A percentile compares a stretch with the other conserved stretches of the same genome.
phyloP scores from a whole-genome alignment of 2,113 vertebrate species.

The Hyperoodon ampullatus region DNA sequence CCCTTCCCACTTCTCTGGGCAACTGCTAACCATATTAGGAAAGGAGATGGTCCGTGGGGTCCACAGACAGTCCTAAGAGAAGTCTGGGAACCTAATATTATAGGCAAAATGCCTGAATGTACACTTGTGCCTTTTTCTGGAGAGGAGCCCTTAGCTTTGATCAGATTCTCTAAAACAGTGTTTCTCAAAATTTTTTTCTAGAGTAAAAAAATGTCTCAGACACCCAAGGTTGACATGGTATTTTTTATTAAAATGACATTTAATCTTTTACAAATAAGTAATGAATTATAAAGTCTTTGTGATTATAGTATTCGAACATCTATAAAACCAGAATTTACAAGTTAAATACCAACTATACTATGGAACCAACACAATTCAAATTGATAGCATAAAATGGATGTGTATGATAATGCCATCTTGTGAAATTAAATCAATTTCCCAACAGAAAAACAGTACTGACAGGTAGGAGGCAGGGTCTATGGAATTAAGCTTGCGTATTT shows the following conservation, averaged over 20 bases:
- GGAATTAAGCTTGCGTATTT: background rate
- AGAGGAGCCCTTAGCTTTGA: background rate
- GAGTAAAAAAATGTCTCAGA: slow-evolving; percentile 13
- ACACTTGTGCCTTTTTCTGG: background rate
- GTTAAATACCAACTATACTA: background rate
- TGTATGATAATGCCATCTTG: background rate
- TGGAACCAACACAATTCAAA: background rate
- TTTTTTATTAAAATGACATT: slow-evolving; percentile 50
- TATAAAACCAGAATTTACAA: background rate
- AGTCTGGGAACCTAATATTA: background rate
- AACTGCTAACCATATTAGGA: background rate
- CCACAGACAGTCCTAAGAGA: background rate
- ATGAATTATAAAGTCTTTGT: background rate
- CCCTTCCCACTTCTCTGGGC: background rate
- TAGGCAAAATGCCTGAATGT: background rate
- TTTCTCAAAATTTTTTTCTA: background rate
- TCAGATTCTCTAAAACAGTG: background rate
- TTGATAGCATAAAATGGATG: background rate
- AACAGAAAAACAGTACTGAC: background rate
- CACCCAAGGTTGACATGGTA: background rate
- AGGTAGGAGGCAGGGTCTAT: background rate
- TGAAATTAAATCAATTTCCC: background rate
- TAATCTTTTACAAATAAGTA: slow-evolving; percentile 11
- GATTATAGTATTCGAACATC: background rate
- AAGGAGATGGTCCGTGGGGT: background rate